These are phyloP conservation scores for Lagria hirta DNA, from an alignment of 2,888 invertebrate species.

Conservation along the genomic window DNA sequence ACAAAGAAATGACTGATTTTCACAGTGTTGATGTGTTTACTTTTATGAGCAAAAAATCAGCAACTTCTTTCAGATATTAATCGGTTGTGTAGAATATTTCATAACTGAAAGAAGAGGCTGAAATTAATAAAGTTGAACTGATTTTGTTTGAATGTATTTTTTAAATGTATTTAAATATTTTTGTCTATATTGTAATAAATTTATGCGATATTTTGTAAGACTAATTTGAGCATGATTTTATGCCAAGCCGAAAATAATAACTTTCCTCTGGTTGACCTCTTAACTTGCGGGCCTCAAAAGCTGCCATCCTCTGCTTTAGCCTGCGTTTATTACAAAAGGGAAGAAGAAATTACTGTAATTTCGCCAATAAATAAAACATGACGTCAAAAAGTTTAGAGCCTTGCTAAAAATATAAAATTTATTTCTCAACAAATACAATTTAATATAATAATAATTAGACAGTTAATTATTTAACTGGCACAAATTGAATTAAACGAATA, in stretches of 20 bases:
- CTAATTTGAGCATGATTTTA: no score
- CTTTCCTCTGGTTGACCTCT: no score
- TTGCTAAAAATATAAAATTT: conserved; percentile 1
- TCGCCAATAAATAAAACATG: no score
- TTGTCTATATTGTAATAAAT: conserved; percentile 28
- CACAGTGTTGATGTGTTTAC: conserved; percentile 1
- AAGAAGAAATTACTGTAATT: no score
- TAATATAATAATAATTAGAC: conserved; percentile 7
- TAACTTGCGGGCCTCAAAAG: no score
- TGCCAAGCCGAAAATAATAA: no score
- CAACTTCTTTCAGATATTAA: conserved; percentile 8
- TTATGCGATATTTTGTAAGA: no score
- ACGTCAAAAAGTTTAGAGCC: no score
- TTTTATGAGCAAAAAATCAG: conserved; percentile 1
- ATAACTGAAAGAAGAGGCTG: conserved; percentile 4
- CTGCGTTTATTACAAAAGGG: no score
- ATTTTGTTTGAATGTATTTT: conserved; percentile 16
- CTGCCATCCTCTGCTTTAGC: no score
- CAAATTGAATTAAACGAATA: conserved; percentile 78
- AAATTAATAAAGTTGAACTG: conserved; percentile 13
- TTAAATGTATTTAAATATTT: conserved; percentile 25
- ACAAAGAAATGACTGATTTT: conserved; percentile 22
- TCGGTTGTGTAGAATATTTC: conserved; percentile 4
- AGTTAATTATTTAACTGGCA: conserved; percentile 48
- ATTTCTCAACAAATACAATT: conserved; percentile 7